Conservation (phyloP, 2,797 vertebrate species). For the Oreochromis mossambicus region DNA sequence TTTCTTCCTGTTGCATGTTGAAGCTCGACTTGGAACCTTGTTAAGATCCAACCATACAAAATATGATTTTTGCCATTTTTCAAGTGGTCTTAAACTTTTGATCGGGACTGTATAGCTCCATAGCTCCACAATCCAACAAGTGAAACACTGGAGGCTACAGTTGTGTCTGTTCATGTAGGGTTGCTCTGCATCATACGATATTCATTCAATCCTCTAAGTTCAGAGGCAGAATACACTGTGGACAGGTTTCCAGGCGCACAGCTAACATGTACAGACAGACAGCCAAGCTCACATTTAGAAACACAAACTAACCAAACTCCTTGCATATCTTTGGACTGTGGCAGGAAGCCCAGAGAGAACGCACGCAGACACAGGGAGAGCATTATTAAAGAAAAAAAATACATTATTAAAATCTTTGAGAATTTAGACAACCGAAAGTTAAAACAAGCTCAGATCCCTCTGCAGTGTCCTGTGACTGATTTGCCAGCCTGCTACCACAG, state of each 20-base stretch:
- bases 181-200: not conserved
- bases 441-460: not conserved
- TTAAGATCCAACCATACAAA: not conserved
- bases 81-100: not conserved
- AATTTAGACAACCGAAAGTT: not conserved
- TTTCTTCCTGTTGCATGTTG: not conserved
- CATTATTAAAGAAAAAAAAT: not conserved
- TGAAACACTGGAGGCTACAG: not conserved
- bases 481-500: not conserved
- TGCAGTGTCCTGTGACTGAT: not conserved
- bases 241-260: not conserved
- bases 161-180: not conserved
- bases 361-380: not conserved
- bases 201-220: not conserved
- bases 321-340: not conserved
- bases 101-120: not conserved
- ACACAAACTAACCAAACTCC: not conserved
- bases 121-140: not conserved
- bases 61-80: not conserved
- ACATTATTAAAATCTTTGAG: not conserved
- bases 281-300: not conserved
- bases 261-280: not conserved
- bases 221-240: not conserved
- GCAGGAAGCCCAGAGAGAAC: not conserved
- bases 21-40: not conserved